Conservation (phyloP, 2,797 vertebrate genomes). For the Holocentrus rufus region DNA sequence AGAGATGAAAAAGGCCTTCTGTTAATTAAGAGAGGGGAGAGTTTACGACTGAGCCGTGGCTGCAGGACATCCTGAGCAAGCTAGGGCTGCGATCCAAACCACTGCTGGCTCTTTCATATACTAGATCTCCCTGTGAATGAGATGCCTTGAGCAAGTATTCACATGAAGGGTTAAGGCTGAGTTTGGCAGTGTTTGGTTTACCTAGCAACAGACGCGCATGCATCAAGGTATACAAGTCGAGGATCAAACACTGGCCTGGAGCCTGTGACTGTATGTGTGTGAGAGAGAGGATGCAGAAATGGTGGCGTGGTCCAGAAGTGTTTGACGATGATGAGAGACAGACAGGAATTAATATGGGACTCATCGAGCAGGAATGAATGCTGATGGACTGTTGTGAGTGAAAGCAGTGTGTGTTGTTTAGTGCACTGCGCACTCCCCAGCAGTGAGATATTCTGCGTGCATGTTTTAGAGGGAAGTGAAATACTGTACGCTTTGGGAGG, state of each 20-base stretch:
- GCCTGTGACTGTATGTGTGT: neutral
- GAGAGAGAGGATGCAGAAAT: too few relatives aligned
- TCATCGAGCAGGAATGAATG: too few relatives aligned
- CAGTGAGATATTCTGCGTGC: too few relatives aligned
- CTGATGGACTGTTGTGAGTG: too few relatives aligned
- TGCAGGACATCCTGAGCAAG: conserved; percentile 57
- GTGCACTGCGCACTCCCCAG: too few relatives aligned
- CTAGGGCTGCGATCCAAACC: conserved; percentile 26
- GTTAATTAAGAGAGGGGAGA: conserved; percentile 68
- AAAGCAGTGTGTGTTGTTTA: too few relatives aligned
- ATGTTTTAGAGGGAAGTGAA: neutral
- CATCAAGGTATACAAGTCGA: neutral
- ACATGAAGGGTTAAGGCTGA: conserved; percentile 38
- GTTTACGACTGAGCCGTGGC: conserved; percentile 66
- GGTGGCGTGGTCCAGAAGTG: too few relatives aligned
- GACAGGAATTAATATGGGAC: too few relatives aligned
- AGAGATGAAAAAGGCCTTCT: conserved; percentile 69
- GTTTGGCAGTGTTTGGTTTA: conserved; percentile 64
- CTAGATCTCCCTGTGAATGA: conserved; percentile 26
- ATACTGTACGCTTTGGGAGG: neutral
- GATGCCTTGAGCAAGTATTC: conserved; percentile 23
- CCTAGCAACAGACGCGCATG: conserved; percentile 65
- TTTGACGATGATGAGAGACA: too few relatives aligned
- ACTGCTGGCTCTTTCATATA: conserved; percentile 31
- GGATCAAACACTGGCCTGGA: neutral